Evolutionary conservation across 2,113 vertebrate genomes (phyloP).

Genomic region (Artemisiospiza belli): DNA sequence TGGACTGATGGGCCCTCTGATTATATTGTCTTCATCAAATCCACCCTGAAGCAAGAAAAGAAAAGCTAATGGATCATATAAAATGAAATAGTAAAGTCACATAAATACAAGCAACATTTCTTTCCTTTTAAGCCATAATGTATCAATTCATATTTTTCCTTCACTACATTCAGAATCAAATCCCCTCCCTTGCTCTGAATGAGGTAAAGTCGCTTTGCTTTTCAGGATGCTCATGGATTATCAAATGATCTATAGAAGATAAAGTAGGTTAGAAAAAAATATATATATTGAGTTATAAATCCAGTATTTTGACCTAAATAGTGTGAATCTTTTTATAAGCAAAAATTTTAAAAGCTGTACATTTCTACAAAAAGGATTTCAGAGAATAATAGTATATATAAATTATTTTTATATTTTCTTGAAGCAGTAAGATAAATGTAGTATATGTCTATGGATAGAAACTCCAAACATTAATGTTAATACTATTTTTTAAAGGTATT

Average conservation of each 20-base stretch:
- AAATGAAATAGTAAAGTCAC: slow-evolving; percentile 22
- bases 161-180: neutral
- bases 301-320: neutral
- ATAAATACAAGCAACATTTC: neutral
- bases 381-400: neutral
- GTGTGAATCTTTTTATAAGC: neutral
- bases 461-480: neutral
- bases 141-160: neutral
- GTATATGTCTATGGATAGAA: neutral
- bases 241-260: neutral
- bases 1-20: neutral
- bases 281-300: neutral
- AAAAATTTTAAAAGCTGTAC: neutral
- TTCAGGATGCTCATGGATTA: neutral
- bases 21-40: neutral
- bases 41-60: neutral
- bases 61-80: neutral
- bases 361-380: neutral
- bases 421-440: neutral
- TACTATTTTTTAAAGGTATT: neutral
- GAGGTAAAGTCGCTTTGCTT: neutral
- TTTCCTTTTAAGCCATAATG: slow-evolving; percentile 1
- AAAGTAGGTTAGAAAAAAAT: neutral
- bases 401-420: neutral
- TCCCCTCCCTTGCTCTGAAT: neutral